Evolutionary conservation across 1,140 invertebrate genomes (phyloP).

Genomic region (Solenopsis invicta): DNA sequence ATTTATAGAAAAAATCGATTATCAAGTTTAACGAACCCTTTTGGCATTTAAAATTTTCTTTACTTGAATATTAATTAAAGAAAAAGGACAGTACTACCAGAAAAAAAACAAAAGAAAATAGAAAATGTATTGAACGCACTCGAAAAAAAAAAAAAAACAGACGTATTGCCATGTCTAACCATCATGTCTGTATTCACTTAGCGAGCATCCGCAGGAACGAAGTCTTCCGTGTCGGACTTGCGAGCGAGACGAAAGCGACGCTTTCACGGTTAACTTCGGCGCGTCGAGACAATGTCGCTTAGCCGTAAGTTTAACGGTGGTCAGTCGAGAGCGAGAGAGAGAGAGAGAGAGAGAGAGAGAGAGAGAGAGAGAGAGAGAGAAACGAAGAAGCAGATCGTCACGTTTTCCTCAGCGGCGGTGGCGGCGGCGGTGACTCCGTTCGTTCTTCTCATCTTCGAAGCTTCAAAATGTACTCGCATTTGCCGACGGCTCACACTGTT

Average conservation of each 20-base stretch:
- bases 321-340: not conserved
- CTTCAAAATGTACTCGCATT: slow-evolving; percentile 77
- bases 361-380: slow-evolving; percentile 28
- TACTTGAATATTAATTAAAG: not conserved
- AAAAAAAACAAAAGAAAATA: not conserved
- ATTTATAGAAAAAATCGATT: not conserved
- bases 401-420: slow-evolving; percentile 69
- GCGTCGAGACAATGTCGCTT: slow-evolving; percentile 45
- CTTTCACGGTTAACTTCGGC: slow-evolving; percentile 48
- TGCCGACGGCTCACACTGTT: slow-evolving; percentile 79
- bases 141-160: not conserved
- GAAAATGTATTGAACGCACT: not conserved
- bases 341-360: slow-evolving; percentile 30
- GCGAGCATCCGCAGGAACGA: slow-evolving; percentile 22
- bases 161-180: not conserved
- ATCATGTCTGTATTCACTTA: slow-evolving; percentile 58
- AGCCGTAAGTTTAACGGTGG: slow-evolving; percentile 42
- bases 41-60: not conserved
- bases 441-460: slow-evolving; percentile 72
- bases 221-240: slow-evolving; percentile 51
- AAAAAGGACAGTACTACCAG: not conserved
- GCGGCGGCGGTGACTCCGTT: slow-evolving; percentile 49
- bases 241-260: slow-evolving; percentile 48
- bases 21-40: not conserved
- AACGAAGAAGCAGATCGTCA: slow-evolving; percentile 71